Conservation (phyloP, 2,797 vertebrate genomes). For the Anniella stebbinsi region DNA sequence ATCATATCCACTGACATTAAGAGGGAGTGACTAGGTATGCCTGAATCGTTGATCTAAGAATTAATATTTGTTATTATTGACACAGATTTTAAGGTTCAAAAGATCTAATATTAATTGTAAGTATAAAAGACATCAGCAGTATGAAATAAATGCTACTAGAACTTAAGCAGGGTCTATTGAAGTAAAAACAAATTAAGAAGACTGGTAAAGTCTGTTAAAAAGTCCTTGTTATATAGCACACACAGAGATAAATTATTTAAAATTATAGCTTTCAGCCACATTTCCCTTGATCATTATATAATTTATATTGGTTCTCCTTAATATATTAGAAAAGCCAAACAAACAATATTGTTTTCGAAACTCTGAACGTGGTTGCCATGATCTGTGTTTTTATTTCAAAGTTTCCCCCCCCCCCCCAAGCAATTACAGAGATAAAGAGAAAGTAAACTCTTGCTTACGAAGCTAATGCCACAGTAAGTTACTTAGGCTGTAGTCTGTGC, state of each 20-base stretch:
- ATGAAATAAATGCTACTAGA: not conserved
- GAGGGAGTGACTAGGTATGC: not conserved
- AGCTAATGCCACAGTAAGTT: not conserved
- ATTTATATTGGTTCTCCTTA: conserved; percentile 30
- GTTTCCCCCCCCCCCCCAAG: not conserved
- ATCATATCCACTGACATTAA: not conserved
- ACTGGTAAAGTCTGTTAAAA: not conserved
- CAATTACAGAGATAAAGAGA: conserved; percentile 11
- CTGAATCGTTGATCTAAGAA: conserved; percentile 55
- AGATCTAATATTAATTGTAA: conserved; percentile 30
- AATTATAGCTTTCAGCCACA: conserved; percentile 16
- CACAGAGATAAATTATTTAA: conserved; percentile 14
- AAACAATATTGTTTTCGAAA: conserved; percentile 23
- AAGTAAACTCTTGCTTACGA: not conserved
- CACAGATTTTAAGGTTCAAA: conserved; percentile 46
- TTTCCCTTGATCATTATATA: conserved; percentile 3
- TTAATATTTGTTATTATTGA: conserved; percentile 35
- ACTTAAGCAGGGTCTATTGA: conserved; percentile 10
- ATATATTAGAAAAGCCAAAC: not conserved
- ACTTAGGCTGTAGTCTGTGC: not conserved
- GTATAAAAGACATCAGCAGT: not conserved
- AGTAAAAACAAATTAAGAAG: conserved; percentile 15
- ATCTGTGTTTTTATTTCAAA: not conserved
- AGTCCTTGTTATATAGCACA: conserved; percentile 21
- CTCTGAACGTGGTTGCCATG: rapidly evolving